Base-by-base conservation (phyloP, 2,797 vertebrate genomes). In the Chaenodraco wilsoni region DNA sequence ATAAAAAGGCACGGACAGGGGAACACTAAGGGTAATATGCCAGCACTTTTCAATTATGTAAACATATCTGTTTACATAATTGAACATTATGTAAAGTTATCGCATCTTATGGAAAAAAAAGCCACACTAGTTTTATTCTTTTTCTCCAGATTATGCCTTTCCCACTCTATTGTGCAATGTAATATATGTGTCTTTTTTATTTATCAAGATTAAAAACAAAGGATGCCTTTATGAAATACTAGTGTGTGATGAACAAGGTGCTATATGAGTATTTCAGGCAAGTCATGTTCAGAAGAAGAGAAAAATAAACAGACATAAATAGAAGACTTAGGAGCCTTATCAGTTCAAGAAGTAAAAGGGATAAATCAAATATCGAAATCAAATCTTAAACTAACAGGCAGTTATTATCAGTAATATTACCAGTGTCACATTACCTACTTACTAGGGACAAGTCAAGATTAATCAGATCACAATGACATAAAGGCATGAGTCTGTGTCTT, bases 291-390 rank as follows among this genome's bases (percentile, higher is more conserved):
- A 56, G 48, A 48, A 49, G 57, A 5, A 55, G 43, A 61, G 33
- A 57, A 55, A 44, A 40, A 12, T 14, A 31, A 52, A 58, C 60
- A 21, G 21, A 21, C 21, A 21, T 14, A 37, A 52, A 37, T 57
- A 41, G 45, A 58, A 54, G 58, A 65, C 63, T 37, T 31, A 37
- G 54, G 21, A 71, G 45, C 56, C 45, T 21, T 67, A 74, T 67
- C 15, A 1, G 16, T 49, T 68, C 50, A 51, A 63, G 43, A 37
- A 56, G 16, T 57, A 14, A 33, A 63, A 69, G 61, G 19, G 31
- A 73, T 87, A 57, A 60, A 50, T 87, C 80, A 85, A 49, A 75
- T 69, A 56, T 60, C 37, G 44, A 69, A 88, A 83, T 78, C 31
- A 45, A 75, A 81, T 84, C 62, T 54, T 48, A 77, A 74, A 6